phyloP scores from a whole-genome alignment of 2,113 vertebrate genomes.

The Sinosuthora webbiana region DNA sequence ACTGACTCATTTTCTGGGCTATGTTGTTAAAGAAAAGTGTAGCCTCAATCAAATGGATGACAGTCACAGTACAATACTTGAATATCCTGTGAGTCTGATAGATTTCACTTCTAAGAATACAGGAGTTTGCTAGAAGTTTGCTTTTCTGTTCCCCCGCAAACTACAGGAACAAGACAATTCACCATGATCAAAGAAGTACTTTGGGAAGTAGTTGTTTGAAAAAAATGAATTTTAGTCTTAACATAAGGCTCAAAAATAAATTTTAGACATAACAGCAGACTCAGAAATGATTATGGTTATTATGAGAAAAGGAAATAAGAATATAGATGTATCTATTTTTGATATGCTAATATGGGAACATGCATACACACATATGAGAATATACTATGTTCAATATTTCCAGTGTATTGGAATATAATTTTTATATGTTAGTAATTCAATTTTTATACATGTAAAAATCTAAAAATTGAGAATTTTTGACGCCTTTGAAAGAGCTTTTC shows the following conservation, averaged over 20 bases:
- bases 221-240: not conserved
- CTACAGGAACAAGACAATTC: not conserved
- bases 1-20: not conserved
- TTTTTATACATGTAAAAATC: not conserved
- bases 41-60: not conserved
- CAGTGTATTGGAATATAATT: not conserved
- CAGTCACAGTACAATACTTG: not conserved
- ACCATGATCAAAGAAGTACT: not conserved
- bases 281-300: not conserved
- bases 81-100: not conserved
- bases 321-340: not conserved
- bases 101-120: not conserved
- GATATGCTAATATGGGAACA: not conserved
- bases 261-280: not conserved
- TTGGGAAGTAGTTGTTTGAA: not conserved
- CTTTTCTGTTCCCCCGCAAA: not conserved
- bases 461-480: not conserved
- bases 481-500: not conserved
- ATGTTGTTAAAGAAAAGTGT: not conserved
- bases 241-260: not conserved
- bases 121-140: not conserved
- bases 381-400: not conserved
- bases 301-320: not conserved
- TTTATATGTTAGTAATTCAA: not conserved
- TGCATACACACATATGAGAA: not conserved